Percentiles rank a stretch among this genome's conserved stretches.
Evolutionary conservation across 2,888 invertebrate genomes (phyloP).

Genomic region (Xestobium rufovillosum): DNA sequence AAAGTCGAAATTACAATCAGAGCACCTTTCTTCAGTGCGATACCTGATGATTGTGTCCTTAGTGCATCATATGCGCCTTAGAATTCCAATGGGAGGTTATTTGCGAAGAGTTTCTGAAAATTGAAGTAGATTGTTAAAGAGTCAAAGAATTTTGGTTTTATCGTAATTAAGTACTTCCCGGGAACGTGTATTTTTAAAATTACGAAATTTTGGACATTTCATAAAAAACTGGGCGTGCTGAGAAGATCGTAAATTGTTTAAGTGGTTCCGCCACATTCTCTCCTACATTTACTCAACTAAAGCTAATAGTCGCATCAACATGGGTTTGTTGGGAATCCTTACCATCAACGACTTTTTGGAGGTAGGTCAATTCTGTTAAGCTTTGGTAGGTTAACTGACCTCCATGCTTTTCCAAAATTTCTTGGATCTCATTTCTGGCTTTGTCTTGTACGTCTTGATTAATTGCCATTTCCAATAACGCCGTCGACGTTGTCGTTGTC

Average conservation of each 20-base stretch:
- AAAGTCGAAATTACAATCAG: slow-evolving; percentile 27
- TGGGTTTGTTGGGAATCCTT: too few relatives aligned
- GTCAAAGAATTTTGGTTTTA: too few relatives aligned
- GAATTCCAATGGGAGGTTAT: slow-evolving; percentile 28
- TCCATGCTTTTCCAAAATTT: slow-evolving; percentile 23
- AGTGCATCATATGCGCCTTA: slow-evolving; percentile 17
- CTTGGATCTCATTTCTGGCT: slow-evolving; percentile 32
- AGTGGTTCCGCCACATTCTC: too few relatives aligned
- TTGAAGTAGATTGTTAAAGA: too few relatives aligned
- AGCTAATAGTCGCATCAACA: too few relatives aligned
- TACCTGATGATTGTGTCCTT: slow-evolving; percentile 17
- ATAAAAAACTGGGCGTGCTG: too few relatives aligned
- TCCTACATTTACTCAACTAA: too few relatives aligned
- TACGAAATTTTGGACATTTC: too few relatives aligned
- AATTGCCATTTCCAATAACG: slow-evolving; percentile 36
- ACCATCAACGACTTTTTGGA: slow-evolving; percentile 37
- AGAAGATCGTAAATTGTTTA: too few relatives aligned
- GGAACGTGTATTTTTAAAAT: too few relatives aligned
- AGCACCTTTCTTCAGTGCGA: slow-evolving; percentile 23
- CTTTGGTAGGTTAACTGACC: slow-evolving; percentile 36
- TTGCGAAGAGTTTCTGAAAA: slow-evolving; percentile 33
- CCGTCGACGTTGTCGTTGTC: slow-evolving; percentile 36
- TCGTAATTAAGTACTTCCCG: too few relatives aligned
- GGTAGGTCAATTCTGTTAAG: slow-evolving; percentile 35
- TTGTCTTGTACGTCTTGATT: slow-evolving; percentile 37